Base-by-base conservation (phyloP, 2,113 vertebrate species). In the Brachypteracias leptosomus region DNA sequence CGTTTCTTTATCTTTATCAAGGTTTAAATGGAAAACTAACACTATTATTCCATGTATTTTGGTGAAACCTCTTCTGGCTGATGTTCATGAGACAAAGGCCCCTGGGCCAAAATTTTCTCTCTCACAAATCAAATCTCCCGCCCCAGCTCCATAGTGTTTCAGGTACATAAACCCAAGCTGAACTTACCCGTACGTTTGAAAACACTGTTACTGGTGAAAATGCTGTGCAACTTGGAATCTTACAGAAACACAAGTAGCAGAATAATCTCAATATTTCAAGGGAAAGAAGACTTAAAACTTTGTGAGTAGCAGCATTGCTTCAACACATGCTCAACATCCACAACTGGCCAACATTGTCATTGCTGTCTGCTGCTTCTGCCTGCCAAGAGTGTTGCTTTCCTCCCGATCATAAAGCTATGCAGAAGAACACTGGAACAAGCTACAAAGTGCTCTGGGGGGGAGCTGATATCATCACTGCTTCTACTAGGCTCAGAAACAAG, bases 331-430 rank as follows among this genome's bases (percentile, higher is more conserved):
- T 29, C 29, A 52, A 17, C 36, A n/a, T 16, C 52, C 58, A n/a
- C 22, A 67, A 7, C 7, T 9, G 49, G 46, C 22, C n/a, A 31
- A 10, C 1, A 0, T 1, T 7, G 13, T 11, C 57, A 14, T 5
- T 38, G 20, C 28, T 42, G 19, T 3, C 35, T 55, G 38, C 54
- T 40, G 54, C 47, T 3, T 2, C 14, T 40, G 33, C 4, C 42
- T 61, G 44, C 26, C 19, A 47, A 54, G 21, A 9, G 26, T 0
- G 2, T 16, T 25, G 31, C 35, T 31, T 46, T 79, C 67, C 33
- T 65, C 72, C 68, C 36, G 10, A 42, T 15, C 35, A 40, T 3
- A 65, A 9, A 80, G 49, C 9, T 73, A 10, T 44, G 46, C 10
- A 35, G 40, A 35, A 35, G 16, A 88, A 46, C 0, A 1, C 6